phyloP scores from a whole-genome alignment of 1,140 invertebrate species.

The Drosophila asahinai region DNA sequence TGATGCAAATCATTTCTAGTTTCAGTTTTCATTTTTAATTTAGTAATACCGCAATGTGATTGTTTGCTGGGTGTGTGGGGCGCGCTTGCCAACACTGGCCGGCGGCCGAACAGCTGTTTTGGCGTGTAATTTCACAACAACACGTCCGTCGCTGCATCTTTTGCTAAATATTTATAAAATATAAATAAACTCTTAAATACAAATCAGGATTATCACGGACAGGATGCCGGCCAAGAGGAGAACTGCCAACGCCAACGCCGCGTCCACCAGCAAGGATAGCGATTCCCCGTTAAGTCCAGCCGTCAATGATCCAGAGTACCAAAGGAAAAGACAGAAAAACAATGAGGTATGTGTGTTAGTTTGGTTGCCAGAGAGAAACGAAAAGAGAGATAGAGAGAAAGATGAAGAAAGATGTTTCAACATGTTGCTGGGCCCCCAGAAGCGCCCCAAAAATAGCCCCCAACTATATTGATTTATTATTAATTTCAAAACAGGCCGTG shows the following conservation, averaged over 20 bases:
- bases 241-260: conserved; percentile 48
- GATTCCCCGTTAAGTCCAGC: conserved; percentile 49
- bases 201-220: conserved; percentile 78
- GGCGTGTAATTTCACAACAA: conserved; percentile 74
- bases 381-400: conserved; percentile 8
- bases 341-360: conserved; percentile 69
- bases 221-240: conserved; percentile 76
- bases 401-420: conserved; percentile 47
- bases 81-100: conserved; percentile 55
- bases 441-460: conserved; percentile 59
- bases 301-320: conserved; percentile 66
- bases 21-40: conserved; percentile 16
- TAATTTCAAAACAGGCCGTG: conserved; percentile 65
- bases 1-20: conserved; percentile 29
- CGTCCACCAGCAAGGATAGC: conserved; percentile 51
- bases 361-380: conserved; percentile 25
- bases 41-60: conserved; percentile 62
- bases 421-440: conserved; percentile 63
- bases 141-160: conserved; percentile 36
- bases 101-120: conserved; percentile 59
- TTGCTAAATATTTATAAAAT: neutral
- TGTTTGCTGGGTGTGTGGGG: conserved; percentile 21
- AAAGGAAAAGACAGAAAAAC: conserved; percentile 80
- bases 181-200: conserved; percentile 59
- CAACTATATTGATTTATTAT: conserved; percentile 39